Evolutionary conservation across 2,888 invertebrate species (phyloP), one percentile per base, ranked within the genome.

Genomic region (Acanthacorydalis orientalis): DNA sequence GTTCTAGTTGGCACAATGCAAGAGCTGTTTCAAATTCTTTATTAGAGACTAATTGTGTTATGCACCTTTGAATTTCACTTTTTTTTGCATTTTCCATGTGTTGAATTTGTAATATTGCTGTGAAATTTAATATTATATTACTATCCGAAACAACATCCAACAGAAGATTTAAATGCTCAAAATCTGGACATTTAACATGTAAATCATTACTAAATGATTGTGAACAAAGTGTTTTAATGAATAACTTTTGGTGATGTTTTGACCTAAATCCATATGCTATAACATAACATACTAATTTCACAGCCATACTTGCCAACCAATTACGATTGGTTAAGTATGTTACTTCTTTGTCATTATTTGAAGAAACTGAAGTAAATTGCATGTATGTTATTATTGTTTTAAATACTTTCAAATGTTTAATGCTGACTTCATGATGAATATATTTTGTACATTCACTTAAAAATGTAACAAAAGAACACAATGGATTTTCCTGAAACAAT

Each of bases 191-290:
- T 7, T 58, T 57, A 14, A 64, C 60, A 50, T 60, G 54, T 48
- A 79, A 69, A 53, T 74, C 74, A 51, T 68, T 68, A 33, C 70
- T 72, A 53, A 80, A 72, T 46, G 76, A 69, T 1, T 74, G 68
- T 16, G 69, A 66, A 44, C 73, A 70, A 35, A 82, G 62, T 50
- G 73, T 69, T 44, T 71, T 68, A 2, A 86, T 61, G 52, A 83
- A 76, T 54, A 75, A 70, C 33, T 75, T 70, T 60, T 81, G 80
- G 55, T 78, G 73, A 53, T 70, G 70, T 0, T 74, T 68, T 46
- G 81, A 83, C 37, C 70, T 68, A 52, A 82, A 78, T 53, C 75
- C 74, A 50, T 72, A 64, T 47, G 73, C 72, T 1, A 85, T 59
- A 2, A 78, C 73, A 1, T 72, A 66, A 49, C 77, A 69, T n/a